Base-by-base conservation (phyloP, 2,113 vertebrate species). In the Athene noctua region DNA sequence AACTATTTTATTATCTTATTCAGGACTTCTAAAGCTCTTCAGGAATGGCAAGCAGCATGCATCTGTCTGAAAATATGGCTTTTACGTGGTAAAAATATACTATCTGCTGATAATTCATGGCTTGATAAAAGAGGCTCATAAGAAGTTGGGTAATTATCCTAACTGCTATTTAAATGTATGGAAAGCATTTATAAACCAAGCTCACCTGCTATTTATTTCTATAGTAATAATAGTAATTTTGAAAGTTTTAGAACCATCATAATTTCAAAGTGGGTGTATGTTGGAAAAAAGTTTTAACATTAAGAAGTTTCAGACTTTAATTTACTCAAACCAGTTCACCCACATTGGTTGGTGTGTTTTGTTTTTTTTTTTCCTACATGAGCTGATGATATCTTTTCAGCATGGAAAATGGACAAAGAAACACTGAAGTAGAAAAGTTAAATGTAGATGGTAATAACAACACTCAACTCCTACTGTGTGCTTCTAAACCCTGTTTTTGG, bases 131-230 rank as follows among this genome's bases (percentile, higher is more conserved):
- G 68, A 47, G 40, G 29, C 55, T 86, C 3, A 5, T 88, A 93
- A 84, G 49, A 70, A 42, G 32, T 51, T 80, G 54, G 42, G 20
- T 91, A 85, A 88, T 95, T 93, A 61, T 23, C 77, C 58, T 78
- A 79, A 79, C 68, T 68, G 44, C 71, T 77, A 65, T 91, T 96
- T 91, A 80, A 87, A 54, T 89, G 73, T 38, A 85, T 73, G 62
- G 49, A 73, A 91, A 91, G 46, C 57, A 66, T 90, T 92, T 91
- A 77, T 97, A 87, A 92, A 91, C 66, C 46, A 72, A 54, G 46
- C 10, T 27, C 54, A 80, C 62, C 58, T 94, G 47, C 73, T 94
- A 29, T 91, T 95, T 95, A 89, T 51, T 91, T 91, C 74, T 73
- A 0, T 36, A 58, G 66, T 75, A 92, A 73, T 77, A 65, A 85